These are phyloP conservation scores for Zaprionus nigranus DNA, from an alignment of 1,140 invertebrate species.

Conservation along the genomic window DNA sequence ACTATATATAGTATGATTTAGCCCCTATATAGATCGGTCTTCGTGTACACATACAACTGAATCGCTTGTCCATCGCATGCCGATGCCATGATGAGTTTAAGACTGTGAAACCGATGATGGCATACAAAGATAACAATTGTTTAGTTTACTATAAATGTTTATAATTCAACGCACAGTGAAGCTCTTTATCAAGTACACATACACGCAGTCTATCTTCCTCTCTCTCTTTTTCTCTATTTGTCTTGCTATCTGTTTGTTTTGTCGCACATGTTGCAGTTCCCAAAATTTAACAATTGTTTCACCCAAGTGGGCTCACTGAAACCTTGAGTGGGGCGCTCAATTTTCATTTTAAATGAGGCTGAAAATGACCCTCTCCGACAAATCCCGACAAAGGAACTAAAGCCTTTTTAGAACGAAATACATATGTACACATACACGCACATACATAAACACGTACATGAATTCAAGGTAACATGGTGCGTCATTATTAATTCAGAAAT, in stretches of 20 bases:
- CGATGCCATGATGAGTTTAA: conserved; percentile 40
- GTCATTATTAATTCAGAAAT: conserved; percentile 22
- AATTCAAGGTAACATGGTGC: not conserved
- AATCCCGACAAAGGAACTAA: not conserved
- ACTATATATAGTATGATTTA: conserved; percentile 3
- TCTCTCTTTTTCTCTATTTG: conserved; percentile 15
- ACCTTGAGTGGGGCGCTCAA: conserved; percentile 12
- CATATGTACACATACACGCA: not conserved
- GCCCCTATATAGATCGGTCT: conserved; percentile 27
- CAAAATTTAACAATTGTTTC: conserved; percentile 21
- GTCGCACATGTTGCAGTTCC: conserved; percentile 45
- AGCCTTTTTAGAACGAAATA: not conserved
- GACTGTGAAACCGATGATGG: conserved; percentile 34
- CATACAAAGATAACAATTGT: conserved; percentile 68
- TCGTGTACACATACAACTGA: conserved; percentile 25
- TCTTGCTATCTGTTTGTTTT: not conserved
- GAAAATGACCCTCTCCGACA: conserved; percentile 18
- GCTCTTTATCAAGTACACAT: conserved; percentile 17
- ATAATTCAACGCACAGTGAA: conserved; percentile 40
- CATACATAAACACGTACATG: not conserved
- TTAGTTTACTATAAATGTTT: conserved; percentile 67
- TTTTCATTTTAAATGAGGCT: conserved; percentile 52
- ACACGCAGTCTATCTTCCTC: conserved; percentile 1
- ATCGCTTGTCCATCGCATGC: conserved; percentile 50
- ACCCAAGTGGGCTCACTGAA: not conserved